phyloP scores from a whole-genome alignment of 1,140 invertebrate genomes.

The Drosophila bocqueti region DNA sequence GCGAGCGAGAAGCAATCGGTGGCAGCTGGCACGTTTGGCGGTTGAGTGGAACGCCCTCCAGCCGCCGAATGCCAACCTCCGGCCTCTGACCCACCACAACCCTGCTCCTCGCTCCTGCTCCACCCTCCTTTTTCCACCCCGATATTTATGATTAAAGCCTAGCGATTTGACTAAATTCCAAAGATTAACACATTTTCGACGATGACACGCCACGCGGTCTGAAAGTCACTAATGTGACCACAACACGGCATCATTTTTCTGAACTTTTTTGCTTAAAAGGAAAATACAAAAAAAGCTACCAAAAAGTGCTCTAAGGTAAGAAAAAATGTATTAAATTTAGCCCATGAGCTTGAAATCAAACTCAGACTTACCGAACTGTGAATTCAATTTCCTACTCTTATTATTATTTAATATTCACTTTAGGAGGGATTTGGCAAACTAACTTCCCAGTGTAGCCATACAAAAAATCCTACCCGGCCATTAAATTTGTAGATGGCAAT shows the following conservation, averaged over 20 bases:
- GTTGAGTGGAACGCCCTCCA: slow-evolving; percentile 54
- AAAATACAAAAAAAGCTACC: not conserved
- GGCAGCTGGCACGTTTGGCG: slow-evolving; percentile 78
- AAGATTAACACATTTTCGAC: slow-evolving; percentile 76
- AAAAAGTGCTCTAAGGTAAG: not conserved
- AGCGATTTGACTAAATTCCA: slow-evolving; percentile 71
- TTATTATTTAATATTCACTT: slow-evolving; percentile 6
- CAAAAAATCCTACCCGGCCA: not conserved
- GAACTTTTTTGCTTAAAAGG: not conserved
- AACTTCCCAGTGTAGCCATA: not conserved
- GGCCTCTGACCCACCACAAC: not conserved
- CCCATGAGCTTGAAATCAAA: not conserved
- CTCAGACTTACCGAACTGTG: not conserved
- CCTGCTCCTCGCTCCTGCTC: not conserved
- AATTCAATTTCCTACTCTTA: slow-evolving; percentile 8
- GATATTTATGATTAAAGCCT: slow-evolving; percentile 73
- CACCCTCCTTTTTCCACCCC: not conserved
- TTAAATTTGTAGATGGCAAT: slow-evolving; percentile 49
- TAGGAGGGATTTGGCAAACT: not conserved
- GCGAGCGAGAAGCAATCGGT: slow-evolving; percentile 47
- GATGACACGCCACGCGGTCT: slow-evolving; percentile 60
- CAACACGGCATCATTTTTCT: slow-evolving; percentile 41
- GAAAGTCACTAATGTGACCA: slow-evolving; percentile 51
- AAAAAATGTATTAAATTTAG: not conserved
- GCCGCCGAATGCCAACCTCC: not conserved